Evolutionary conservation across 30 jellyfish, hydroid and myxozoan genomes (phyloP).

Genomic region (Aurelia aurita): DNA sequence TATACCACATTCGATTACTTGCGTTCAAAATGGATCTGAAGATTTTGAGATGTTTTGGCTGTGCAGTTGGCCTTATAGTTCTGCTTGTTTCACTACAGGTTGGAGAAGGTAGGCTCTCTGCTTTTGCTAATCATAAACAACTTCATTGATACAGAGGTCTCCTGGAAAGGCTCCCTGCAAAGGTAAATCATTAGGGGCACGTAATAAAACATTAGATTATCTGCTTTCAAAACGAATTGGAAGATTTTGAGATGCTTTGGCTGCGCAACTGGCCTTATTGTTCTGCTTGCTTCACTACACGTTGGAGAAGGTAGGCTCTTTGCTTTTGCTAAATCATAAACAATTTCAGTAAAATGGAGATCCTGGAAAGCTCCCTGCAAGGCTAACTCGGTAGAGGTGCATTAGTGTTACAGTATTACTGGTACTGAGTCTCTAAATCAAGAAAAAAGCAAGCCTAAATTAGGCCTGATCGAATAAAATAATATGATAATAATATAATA

Average conservation of each 20-base stretch:
- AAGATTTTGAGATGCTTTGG: background rate
- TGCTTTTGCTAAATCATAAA: background rate
- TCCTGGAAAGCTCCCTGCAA: no score
- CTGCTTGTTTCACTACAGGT: background rate
- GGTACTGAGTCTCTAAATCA: no score
- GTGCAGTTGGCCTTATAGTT: slow-evolving; percentile 6
- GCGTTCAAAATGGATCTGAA: background rate
- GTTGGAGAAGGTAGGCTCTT: slow-evolving; percentile 26
- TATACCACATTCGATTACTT: background rate
- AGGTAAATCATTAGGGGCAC: no score
- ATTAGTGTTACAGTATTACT: no score
- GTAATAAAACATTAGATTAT: no score
- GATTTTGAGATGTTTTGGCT: background rate
- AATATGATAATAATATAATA: no score
- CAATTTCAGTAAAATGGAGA: no score
- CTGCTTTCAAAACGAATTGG: background rate
- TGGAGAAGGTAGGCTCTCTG: slow-evolving; percentile 25
- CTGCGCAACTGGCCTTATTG: background rate
- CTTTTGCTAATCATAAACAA: background rate
- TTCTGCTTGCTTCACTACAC: background rate
- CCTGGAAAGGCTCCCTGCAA: no score
- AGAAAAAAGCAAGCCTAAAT: no score
- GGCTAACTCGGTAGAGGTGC: no score
- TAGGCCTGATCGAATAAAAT: no score
- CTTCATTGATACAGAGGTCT: no score